These are phyloP conservation scores for Masticophis lateralis DNA, from an alignment of 2,797 vertebrate genomes.

Conservation along the genomic window DNA sequence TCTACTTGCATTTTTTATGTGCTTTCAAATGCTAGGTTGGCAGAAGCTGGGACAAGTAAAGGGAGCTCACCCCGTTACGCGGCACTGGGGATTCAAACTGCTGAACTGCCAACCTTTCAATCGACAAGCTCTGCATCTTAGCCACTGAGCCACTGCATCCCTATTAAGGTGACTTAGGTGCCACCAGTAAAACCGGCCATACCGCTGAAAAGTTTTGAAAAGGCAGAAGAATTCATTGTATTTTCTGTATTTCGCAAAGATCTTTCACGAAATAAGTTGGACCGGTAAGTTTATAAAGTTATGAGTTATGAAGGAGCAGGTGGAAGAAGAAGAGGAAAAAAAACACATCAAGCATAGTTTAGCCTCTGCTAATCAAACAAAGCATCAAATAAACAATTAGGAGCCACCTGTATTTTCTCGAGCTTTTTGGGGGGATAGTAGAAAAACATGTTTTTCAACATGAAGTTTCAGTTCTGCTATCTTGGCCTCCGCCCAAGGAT, in stretches of 20 bases:
- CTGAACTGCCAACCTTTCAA: too few relatives aligned
- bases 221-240: too few relatives aligned
- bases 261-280: not conserved
- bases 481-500: not conserved
- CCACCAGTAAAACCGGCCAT: not conserved
- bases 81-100: too few relatives aligned
- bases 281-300: not conserved
- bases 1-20: too few relatives aligned
- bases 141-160: too few relatives aligned
- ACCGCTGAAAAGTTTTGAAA: not conserved
- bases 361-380: not conserved
- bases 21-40: too few relatives aligned
- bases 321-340: too few relatives aligned
- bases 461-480: not conserved
- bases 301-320: not conserved
- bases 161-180: not conserved
- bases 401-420: not conserved
- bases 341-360: not conserved
- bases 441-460: not conserved
- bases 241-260: not conserved
- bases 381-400: not conserved
- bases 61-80: too few relatives aligned
- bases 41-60: too few relatives aligned
- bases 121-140: too few relatives aligned
- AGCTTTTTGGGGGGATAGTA: not conserved